Evolutionary conservation across 2,888 invertebrate species (phyloP), one percentile per base, ranked within the genome.

Genomic region (Cephus sareptanus): DNA sequence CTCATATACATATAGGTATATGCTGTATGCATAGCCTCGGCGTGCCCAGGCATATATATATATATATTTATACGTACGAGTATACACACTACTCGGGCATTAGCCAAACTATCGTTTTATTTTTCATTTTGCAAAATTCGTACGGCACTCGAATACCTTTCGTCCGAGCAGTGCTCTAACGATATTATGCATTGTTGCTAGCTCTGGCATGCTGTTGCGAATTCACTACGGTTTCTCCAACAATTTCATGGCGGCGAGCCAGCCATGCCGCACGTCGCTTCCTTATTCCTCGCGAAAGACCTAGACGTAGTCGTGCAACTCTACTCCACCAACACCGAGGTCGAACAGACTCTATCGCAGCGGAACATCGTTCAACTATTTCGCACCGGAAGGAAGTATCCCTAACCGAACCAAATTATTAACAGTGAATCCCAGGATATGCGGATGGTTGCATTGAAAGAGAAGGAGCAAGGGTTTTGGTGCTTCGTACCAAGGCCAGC

Each of bases 151-250:
- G 77, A 80, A 81, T 79, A 80, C 77, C 76, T 79, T 79, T 78
- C 79, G 75, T 78, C 79, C 81, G 79, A 74, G 68, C 68, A 76
- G 34, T 73, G 77, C 81, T 83, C 83, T 85, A 85, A 85, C 83
- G 81, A 85, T 83, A 84, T 84, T 83, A 84, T 82, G 84, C 84
- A 81, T 82, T 81, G 84, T 80, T 82, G 81, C 76, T 78, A 84
- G 79, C 76, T 73, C 79, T 9, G 79, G 81, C 80, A 81, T 83
- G 79, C 78, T 78, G 79, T 82, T 80, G 81, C 81, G 81, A 82
- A 81, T 81, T 81, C 77, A 77, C 82, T 77, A 78, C 78, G 79
- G 76, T 83, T 81, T 81, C 80, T 71, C 83, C 80, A 75, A 79
- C 83, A 80, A 83, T 83, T 83, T 82, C 80, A 82, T 80, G 83